phyloP scores from a whole-genome alignment of 2,113 vertebrate species.

The Myxocyprinus asiaticus region DNA sequence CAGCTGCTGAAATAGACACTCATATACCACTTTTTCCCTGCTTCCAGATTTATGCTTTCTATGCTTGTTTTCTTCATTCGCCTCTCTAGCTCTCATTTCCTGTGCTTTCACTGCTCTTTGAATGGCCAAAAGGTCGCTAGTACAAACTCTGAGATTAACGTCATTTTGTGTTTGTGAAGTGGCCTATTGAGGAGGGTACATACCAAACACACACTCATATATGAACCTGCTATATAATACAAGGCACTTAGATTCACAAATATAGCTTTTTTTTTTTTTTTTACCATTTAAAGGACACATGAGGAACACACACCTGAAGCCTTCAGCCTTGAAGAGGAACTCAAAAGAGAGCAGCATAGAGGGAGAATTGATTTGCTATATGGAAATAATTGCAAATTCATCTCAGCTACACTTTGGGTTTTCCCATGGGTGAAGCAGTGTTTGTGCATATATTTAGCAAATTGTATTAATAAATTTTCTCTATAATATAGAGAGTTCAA shows the following conservation, averaged over 20 bases:
- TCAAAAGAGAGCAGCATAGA: neutral
- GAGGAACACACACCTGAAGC: conserved; percentile 18
- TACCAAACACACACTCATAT: conserved; percentile 7
- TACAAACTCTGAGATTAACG: conserved; percentile 35
- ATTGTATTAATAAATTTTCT: too few species aligned
- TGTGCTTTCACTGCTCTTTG: conserved; percentile 40
- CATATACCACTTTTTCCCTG: too few species aligned
- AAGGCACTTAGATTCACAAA: neutral
- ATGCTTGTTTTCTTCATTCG: too few species aligned
- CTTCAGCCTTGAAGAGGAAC: conserved; percentile 27
- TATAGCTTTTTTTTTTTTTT: neutral
- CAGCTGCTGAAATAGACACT: neutral
- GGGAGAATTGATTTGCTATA: neutral
- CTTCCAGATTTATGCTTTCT: conserved; percentile 13
- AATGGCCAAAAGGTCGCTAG: conserved; percentile 25
- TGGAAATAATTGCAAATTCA: neutral
- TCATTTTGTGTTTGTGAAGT: conserved; percentile 34
- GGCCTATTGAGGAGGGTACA: conserved; percentile 51
- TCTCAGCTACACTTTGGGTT: too few species aligned
- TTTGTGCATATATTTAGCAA: too few species aligned
- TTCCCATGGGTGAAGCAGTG: too few species aligned
- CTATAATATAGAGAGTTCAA: too few species aligned
- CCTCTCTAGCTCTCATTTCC: conserved; percentile 21
- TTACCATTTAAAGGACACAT: neutral
- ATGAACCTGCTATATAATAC: neutral